phyloP scores from a whole-genome alignment of 1,140 invertebrate species.

The Thalassaphorura encarpata region DNA sequence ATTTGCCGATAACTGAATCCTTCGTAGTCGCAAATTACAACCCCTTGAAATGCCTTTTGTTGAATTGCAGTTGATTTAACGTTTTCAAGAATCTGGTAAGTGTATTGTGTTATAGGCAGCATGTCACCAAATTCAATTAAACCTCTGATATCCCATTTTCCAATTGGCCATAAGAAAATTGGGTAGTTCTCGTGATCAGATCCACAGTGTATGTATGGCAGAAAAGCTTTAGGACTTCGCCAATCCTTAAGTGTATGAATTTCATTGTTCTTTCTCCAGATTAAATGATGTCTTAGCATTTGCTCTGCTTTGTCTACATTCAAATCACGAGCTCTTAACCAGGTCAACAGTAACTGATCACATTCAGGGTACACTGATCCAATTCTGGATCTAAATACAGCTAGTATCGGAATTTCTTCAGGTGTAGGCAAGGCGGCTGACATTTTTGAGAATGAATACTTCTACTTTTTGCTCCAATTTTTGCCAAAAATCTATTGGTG shows the following conservation, averaged over 20 bases:
- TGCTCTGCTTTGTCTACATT: constrained; percentile 11
- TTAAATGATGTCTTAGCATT: constrained; percentile 10
- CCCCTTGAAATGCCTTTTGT: too few relatives aligned
- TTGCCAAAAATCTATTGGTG: too few relatives aligned
- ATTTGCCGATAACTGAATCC: not conserved
- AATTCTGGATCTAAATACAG: not conserved
- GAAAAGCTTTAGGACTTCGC: not conserved
- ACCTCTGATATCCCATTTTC: not conserved
- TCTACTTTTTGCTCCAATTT: too few relatives aligned
- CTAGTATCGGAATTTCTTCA: not conserved
- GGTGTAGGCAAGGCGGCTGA: too few relatives aligned
- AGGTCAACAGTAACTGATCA: not conserved
- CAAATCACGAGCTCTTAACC: constrained; percentile 6
- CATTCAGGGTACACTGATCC: not conserved
- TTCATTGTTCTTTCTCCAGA: constrained; percentile 5
- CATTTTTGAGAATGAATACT: too few relatives aligned
- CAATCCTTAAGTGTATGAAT: not conserved
- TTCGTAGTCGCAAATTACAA: not conserved
- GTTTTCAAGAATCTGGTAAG: not conserved
- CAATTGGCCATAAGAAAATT: constrained; percentile 1
- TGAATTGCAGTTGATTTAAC: too few relatives aligned
- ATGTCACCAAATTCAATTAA: not conserved
- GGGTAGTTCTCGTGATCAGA: constrained; percentile 2
- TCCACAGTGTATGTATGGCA: not conserved
- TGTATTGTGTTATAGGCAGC: not conserved